These are phyloP conservation scores for Chaetodon trifascialis DNA, from an alignment of 2,113 vertebrate genomes.

Conservation along the genomic window DNA sequence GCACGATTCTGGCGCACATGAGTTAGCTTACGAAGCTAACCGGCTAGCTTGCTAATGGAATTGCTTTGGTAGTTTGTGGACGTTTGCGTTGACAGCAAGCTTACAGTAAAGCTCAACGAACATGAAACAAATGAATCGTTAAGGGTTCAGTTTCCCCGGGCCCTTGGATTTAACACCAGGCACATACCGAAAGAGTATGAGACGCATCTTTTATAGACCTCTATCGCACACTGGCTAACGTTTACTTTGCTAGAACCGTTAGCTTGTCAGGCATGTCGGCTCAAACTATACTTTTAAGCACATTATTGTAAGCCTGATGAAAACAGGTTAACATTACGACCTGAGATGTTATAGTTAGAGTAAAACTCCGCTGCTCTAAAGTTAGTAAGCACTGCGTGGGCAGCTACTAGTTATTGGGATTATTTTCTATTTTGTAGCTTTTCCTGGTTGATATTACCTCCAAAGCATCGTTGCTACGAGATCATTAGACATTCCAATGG, in stretches of 20 bases:
- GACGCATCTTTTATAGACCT: background rate
- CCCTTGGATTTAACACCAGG: background rate
- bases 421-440: background rate
- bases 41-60: constrained; percentile 51
- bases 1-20: constrained; percentile 78
- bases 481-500: constrained; percentile 15
- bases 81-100: constrained; percentile 4
- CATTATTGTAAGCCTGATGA: background rate
- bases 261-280: constrained; percentile 1
- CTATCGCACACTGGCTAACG: constrained; percentile 53
- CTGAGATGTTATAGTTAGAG: background rate
- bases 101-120: background rate
- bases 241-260: constrained; percentile 54
- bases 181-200: background rate
- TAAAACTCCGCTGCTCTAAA: background rate
- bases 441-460: background rate
- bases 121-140: accelerated
- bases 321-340: background rate
- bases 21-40: constrained; percentile 75
- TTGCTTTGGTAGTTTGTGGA: constrained; percentile 15
- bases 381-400: background rate
- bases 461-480: constrained; percentile 24
- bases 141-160: background rate
- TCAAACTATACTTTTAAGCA: background rate
- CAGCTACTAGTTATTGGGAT: background rate